Evolutionary conservation across 1,140 invertebrate species (phyloP), one percentile per base, ranked within the genome.

Genomic region (Dufourea novaeangliae): DNA sequence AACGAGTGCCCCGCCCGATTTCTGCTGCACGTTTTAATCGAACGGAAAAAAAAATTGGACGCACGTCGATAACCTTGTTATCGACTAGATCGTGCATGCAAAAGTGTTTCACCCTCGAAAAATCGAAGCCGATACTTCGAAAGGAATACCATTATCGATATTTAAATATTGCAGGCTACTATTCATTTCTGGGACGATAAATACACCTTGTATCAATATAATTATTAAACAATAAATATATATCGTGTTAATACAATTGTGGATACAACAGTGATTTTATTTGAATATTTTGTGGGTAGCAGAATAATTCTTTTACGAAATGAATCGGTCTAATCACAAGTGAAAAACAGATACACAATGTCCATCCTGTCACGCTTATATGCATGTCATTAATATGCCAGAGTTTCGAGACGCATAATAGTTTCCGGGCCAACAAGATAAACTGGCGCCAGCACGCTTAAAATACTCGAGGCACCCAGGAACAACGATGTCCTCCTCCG

Each of bases 1-100:
- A 20, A 41, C 6, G n/a, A n/a, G n/a, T n/a, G 54, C 11, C 11
- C 39, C n/a, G 57, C 44, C 41, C 32, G 37, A 63, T 72, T 52
- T 50, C 59, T 72, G 57, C 56, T 14, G 6, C 39, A 12, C n/a
- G n/a, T 72, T 72, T 72, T 50, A 27, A 61, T 39, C 14, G 32
- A 6, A 54, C n/a, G 14, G 14, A 37, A 29, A 37, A 11, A n/a
- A n/a, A n/a, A n/a, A n/a, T n/a, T n/a, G 10, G 52, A 11, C 57
- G 56, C 32, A 29, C 25, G 27, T 0, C 14, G 27, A 6, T 3
- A 6, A 57, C 41, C 41, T 4, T 14, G 41, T 44, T 44, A 44
- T 14, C 1, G 12, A 44, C 1, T 25, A n/a, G 34, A 70, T 29
- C 25, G 67, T 39, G 12, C 20, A 34, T 57, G 34, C 20, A 27